Base-by-base conservation (phyloP, 2,888 invertebrate species). In the Hyalella azteca region DNA sequence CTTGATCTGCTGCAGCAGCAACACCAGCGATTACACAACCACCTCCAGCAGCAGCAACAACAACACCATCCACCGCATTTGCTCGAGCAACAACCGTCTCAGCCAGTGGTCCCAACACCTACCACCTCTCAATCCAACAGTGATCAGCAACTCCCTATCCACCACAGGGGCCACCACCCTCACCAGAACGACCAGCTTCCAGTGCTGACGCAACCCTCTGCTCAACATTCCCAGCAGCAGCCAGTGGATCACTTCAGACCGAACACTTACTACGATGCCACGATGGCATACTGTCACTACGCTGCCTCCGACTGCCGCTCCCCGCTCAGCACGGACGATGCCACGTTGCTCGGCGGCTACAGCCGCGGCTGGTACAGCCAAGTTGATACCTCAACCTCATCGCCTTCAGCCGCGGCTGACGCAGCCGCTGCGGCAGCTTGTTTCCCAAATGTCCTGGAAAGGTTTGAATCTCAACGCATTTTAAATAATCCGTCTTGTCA, bases 391-490 rank as follows among this genome's bases (percentile, higher is more conserved):
- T 73, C 80, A 77, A 76, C 80, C 50, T 79, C 81, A 9, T 79
- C 75, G 19, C 45, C 29, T n/a, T 26, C 60, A 36, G 79, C 75
- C 4, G 26, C 79, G 15, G 45, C 75, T n/a, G 78, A 49, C 4
- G 40, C 78, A 15, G 78, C 73, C 4, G 40, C 78, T 15, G 22
- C 79, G 9, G 54, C 76, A 29, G 79, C 79, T 40, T 80, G 82
- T 15, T 85, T 85, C 79, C 83, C 85, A 13, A 85, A 83, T 60
- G 85, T 85, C 19, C 77, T 85, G 22, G 85, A 85, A 76, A 85
- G 85, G 85, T 85, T 85, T 78, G 85, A 85, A 79, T 83, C 84
- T 15, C 85, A 85, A 78, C 79, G 85, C 26, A 81, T 85, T 32
- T 79, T 84, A 77, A 48, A 78, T 32, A 80, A 82, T 41, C 85